These are phyloP conservation scores for Aporrectodea caliginosa DNA, from an alignment of 1,140 invertebrate genomes.

Conservation along the genomic window DNA sequence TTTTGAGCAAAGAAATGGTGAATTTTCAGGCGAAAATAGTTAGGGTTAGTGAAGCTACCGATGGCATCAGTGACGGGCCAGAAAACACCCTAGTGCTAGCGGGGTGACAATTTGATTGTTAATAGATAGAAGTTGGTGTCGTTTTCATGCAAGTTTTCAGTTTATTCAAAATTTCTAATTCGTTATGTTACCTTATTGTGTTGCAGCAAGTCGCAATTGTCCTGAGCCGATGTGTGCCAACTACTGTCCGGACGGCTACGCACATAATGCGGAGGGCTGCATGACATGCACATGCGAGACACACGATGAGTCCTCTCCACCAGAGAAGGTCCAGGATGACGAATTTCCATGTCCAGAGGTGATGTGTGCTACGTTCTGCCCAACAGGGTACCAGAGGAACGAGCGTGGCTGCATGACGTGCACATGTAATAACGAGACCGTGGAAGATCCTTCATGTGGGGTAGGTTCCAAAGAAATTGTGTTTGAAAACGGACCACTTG, in stretches of 20 bases:
- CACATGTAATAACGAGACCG: neutral
- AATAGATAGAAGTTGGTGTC: too few relatives aligned
- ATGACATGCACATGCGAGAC: slow-evolving; percentile 10
- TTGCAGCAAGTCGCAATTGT: neutral
- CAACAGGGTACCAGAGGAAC: slow-evolving; percentile 14
- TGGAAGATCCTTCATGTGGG: neutral
- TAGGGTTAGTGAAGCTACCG: neutral
- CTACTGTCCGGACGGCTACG: slow-evolving; percentile 9
- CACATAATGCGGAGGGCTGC: slow-evolving; percentile 22
- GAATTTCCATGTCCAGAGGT: slow-evolving; percentile 3
- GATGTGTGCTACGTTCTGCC: slow-evolving; percentile 22
- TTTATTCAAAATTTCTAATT: too few relatives aligned
- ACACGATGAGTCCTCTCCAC: neutral
- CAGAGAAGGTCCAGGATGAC: neutral
- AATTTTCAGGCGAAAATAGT: neutral
- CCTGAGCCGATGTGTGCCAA: slow-evolving; percentile 25
- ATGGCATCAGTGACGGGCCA: neutral
- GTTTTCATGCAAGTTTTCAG: too few relatives aligned
- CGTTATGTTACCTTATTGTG: neutral
- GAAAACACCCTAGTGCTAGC: too few relatives aligned
- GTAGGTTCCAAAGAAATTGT: too few relatives aligned
- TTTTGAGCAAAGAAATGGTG: neutral
- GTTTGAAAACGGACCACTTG: too few relatives aligned
- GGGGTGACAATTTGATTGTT: too few relatives aligned
- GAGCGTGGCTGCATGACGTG: slow-evolving; percentile 22